Evolutionary conservation across 1,140 invertebrate genomes (phyloP), one percentile per base, ranked within the genome.

Genomic region (Centruroides vittatus): DNA sequence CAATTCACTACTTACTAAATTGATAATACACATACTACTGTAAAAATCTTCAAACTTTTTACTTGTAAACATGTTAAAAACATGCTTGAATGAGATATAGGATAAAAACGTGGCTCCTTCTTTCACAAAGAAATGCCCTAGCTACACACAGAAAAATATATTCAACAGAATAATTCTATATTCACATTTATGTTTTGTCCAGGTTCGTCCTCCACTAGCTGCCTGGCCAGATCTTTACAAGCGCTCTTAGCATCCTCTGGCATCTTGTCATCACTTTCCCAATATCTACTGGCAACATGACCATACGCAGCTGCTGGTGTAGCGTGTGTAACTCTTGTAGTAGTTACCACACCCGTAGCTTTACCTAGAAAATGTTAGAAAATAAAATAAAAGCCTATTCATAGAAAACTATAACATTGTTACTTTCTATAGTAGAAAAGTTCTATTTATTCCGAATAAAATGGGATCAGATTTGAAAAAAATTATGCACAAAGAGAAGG

Each of bases 261-360:
- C 69, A 79, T 70, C 62, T 68, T 75, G 0, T 70, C 75, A 68
- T 86, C 85, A 63, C 82, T 81, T 67, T 93, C 89, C 89, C 89
- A 93, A 48, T 80, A 77, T 8, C 89, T 76, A 53, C 85, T 77
- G 0, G 88, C 74, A 3, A 79, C 79, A 70, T 90, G 84, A 2
- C 90, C 88, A 70, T 94, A 96, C 1, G 88, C 70, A 0, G 88
- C 86, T 0, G 84, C 84, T 0, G 92, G 93, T 0, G 92, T 95
- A 0, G 92, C 93, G 72, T 95, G 90, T 0, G 91, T 95, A 0
- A 96, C 83, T 58, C 89, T 79, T 47, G 90, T 90, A 0, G 87
- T 95, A 1, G 92, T 95, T 3, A 95, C 89, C 55, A 97, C 83
- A 34, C 92, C 93, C 1, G 73, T 72, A 10, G 70, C 71, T 63